Evolutionary conservation across 2,113 vertebrate species (phyloP).

Genomic region (Lucifuga dentata): DNA sequence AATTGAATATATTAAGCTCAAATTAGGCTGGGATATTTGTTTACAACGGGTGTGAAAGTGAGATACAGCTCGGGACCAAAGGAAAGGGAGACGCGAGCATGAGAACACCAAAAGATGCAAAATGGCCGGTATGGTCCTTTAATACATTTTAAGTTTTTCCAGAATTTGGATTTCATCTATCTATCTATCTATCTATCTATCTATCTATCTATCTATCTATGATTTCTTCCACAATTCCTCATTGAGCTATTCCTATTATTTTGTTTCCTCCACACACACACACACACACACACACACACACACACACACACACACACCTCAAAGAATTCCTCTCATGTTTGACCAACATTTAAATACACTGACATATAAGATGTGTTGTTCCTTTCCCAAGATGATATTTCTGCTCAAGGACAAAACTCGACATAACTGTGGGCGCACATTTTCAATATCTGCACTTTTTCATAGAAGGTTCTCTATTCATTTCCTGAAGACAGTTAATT

Average conservation of each 20-base stretch:
- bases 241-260: too few species aligned
- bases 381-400: background rate
- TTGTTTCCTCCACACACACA: too few species aligned
- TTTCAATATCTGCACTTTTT: conserved; percentile 10
- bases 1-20: too few species aligned
- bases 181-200: too few species aligned
- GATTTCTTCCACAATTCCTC: too few species aligned
- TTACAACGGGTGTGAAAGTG: conserved; percentile 9
- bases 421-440: background rate
- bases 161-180: too few species aligned
- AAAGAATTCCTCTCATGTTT: background rate
- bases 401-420: conserved; percentile 26
- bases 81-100: conserved; percentile 23
- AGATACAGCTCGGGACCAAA: conserved; percentile 17
- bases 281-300: too few species aligned
- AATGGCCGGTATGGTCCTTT: too few species aligned
- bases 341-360: background rate
- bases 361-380: background rate
- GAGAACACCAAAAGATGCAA: conserved; percentile 53
- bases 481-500: conserved; percentile 36
- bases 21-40: conserved; percentile 3
- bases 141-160: too few species aligned
- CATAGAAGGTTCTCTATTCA: conserved; percentile 35
- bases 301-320: too few species aligned
- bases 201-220: too few species aligned